Base-by-base conservation (phyloP, 2,797 vertebrate species). In the Catamblyrhynchus diadema region DNA sequence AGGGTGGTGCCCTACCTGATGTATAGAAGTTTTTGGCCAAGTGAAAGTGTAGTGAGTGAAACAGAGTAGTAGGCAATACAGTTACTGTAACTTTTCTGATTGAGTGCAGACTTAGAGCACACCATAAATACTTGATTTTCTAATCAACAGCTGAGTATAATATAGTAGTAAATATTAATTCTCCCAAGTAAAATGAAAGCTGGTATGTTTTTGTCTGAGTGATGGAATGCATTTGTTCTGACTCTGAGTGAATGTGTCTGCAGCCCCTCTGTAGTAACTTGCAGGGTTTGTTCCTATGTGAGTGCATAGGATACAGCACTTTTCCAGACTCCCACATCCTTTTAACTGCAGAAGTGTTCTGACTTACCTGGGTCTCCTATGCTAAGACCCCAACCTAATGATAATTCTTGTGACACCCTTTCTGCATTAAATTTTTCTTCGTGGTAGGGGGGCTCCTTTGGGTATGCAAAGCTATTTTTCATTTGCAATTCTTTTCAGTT, bases 231-330 rank as follows among this genome's bases (percentile, higher is more conserved):
- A 2, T 64, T 88, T 18, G 3, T 61, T 91, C 27, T 66, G 47
- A 30, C 33, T 37, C 16, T 12, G 45, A 44, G 14, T 62, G 33
- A 48, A 33, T 28, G 59, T 44, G 16, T 56, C 54, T 72, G 50
- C 45, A 71, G 62, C 30, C 39, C 16, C 35, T 69, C 66, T 44
- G 22, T 11, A 64, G 54, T 25, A 65, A 25, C 39, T 72, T 56
- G 5, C 14, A 9, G 71, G 21, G 14, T 62, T 83, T 0, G 0
- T 91, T 61, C 50, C 39, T 39, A 0, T 1, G 5, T 1, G 3
- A 6, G 2, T 57, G 9, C 23, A 2, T 5, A 47, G 61, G 14
- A 16, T 47, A 11, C 51, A 60, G 30, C 0, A 0, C 33, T 66
- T 60, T 84, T 51, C 53, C 37, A 8, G 41, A 20, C 24, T 77